phyloP scores from a whole-genome alignment of 2,888 invertebrate genomes.

The Acronicta leporina region DNA sequence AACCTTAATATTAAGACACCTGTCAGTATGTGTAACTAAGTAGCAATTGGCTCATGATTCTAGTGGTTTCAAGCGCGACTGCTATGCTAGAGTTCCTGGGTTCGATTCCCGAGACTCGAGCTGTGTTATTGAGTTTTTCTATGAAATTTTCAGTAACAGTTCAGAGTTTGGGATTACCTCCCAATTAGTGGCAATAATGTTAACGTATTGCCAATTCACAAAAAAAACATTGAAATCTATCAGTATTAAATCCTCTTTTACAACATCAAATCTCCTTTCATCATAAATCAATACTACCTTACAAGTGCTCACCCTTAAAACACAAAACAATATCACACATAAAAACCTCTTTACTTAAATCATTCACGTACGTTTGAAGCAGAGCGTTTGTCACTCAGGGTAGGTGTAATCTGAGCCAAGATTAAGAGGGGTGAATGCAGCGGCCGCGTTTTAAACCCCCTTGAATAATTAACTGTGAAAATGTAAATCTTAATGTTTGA shows the following conservation, averaged over 20 bases:
- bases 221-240: too few relatives aligned
- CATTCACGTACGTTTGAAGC: constrained; percentile 37
- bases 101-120: too few relatives aligned
- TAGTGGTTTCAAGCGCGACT: too few relatives aligned
- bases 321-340: constrained; percentile 20
- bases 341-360: constrained; percentile 24
- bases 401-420: constrained; percentile 58
- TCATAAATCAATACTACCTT: constrained; percentile 11
- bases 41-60: too few relatives aligned
- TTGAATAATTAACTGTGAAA: constrained; percentile 68
- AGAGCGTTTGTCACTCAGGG: constrained; percentile 54
- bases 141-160: too few relatives aligned
- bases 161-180: too few relatives aligned
- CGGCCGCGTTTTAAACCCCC: constrained; percentile 57
- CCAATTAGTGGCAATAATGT: too few relatives aligned
- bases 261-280: background rate
- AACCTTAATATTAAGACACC: background rate
- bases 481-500: constrained; percentile 62
- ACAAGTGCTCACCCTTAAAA: constrained; percentile 9
- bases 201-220: too few relatives aligned
- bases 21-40: too few relatives aligned
- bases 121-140: too few relatives aligned
- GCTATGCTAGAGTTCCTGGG: too few relatives aligned
- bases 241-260: too few relatives aligned
- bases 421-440: constrained; percentile 61